These are phyloP conservation scores for Merops nubicus DNA, from an alignment of 2,113 vertebrate genomes.

Conservation along the genomic window DNA sequence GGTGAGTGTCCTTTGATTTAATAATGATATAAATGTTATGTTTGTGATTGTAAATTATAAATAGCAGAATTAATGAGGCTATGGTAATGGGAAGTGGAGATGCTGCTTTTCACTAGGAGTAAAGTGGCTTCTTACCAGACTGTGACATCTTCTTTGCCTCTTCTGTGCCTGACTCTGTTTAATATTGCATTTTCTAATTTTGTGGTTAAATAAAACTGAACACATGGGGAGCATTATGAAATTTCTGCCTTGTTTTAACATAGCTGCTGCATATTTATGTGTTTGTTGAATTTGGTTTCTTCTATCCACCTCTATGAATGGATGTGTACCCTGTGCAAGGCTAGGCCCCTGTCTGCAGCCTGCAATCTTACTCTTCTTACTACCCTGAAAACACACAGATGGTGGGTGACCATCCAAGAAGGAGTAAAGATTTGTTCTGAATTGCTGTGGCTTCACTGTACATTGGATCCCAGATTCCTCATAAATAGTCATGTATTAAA, in stretches of 20 bases:
- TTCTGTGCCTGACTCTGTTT: not conserved
- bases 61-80: not conserved
- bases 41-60: not conserved
- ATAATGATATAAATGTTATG: not conserved
- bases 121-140: not conserved
- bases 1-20: not conserved
- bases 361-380: not conserved
- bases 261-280: not conserved
- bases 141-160: not conserved
- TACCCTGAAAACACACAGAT: not conserved
- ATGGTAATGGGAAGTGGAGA: not conserved
- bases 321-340: not conserved
- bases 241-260: not conserved
- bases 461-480: not conserved
- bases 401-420: not conserved
- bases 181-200: not conserved
- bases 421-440: not conserved
- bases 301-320: not conserved
- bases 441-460: not conserved
- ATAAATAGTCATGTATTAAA: not conserved
- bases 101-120: not conserved
- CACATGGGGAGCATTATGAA: not conserved
- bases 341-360: not conserved
- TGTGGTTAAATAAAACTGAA: not conserved
- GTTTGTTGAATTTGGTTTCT: not conserved